Evolutionary conservation across 1,140 invertebrate species (phyloP), one percentile per base, ranked within the genome.

Genomic region (Gryon sp.): DNA sequence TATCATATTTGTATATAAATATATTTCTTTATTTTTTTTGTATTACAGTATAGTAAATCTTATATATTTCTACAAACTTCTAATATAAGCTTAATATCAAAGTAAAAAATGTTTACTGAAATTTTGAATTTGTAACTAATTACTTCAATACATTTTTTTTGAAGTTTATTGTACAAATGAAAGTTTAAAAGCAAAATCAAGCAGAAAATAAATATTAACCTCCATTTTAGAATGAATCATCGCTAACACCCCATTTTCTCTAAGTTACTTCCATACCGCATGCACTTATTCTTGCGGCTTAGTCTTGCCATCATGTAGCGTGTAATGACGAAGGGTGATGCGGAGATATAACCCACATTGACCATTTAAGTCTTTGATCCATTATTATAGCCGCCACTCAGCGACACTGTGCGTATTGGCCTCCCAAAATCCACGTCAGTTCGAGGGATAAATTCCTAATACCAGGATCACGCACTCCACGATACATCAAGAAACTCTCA

Each of bases 251-350:
- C 74, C 26, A 36, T 41, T 28, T 46, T 66, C 32, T 73, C 65
- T 59, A n/a, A 43, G 7, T 59, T 52, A 22, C 24, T 41, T 43
- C 28, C 14, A 24, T 28, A 36, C 45, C 52, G 30, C 80, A 81
- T 80, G 80, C 79, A 82, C 83, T 86, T 82, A 83, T 81, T 82
- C 76, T 82, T 72, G 80, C 60, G 78, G 82, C 79, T 85, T 80
- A 84, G 62, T 59, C 34, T 45, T 22, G 60, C 36, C 79, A 69
- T 76, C 77, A 77, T 80, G 76, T 80, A 78, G 74, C 60, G 76
- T 75, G 65, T 78, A 78, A 79, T 73, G 60, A 55, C 72, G 60
- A 28, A 76, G 77, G 66, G 70, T 43, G 69, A 60, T 78, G 36
- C 38, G 11, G 55, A 62, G 65, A 78, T 73, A 63, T 57, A 62